Conservation (phyloP, 1,140 invertebrate genomes). For the Bradysia coprophila region DNA sequence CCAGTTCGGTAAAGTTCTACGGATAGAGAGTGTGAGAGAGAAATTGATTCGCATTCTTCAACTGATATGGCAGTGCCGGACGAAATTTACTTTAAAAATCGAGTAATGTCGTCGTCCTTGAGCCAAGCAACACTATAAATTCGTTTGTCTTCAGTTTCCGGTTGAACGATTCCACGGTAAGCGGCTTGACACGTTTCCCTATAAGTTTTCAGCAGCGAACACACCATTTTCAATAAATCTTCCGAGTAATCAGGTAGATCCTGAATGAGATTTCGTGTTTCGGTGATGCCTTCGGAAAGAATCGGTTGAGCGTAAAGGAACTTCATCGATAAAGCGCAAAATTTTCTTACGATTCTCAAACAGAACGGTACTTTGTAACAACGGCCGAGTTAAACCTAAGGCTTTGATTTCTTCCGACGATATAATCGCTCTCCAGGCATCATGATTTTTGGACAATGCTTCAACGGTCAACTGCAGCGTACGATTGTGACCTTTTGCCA, state of each 20-base stretch:
- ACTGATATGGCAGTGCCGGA: background rate
- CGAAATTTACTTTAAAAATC: slow-evolving; percentile 58
- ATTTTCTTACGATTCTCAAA: slow-evolving; percentile 30
- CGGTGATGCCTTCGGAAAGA: slow-evolving; percentile 35
- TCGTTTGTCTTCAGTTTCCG: slow-evolving; percentile 58
- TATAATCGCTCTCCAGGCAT: slow-evolving; percentile 51
- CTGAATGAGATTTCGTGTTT: slow-evolving; percentile 47
- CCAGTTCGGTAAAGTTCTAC: slow-evolving; percentile 68
- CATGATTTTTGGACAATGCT: slow-evolving; percentile 46
- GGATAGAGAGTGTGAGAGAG: slow-evolving; percentile 6
- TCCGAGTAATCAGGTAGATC: slow-evolving; percentile 37
- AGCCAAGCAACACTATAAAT: slow-evolving; percentile 81
- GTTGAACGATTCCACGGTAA: slow-evolving; percentile 58
- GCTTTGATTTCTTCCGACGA: slow-evolving; percentile 43
- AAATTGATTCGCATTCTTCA: background rate
- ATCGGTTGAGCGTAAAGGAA: background rate
- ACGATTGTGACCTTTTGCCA: slow-evolving; percentile 35
- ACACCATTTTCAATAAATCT: slow-evolving; percentile 22
- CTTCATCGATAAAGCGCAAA: background rate
- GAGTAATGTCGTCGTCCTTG: slow-evolving; percentile 84
- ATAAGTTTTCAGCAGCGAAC: slow-evolving; percentile 40
- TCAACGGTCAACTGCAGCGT: slow-evolving; percentile 40
- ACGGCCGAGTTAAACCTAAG: slow-evolving; percentile 37
- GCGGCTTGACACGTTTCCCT: slow-evolving; percentile 55
- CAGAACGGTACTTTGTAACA: slow-evolving; percentile 43